Conservation (phyloP, 2,113 vertebrate species). For the Brienomyrus longianalis region DNA sequence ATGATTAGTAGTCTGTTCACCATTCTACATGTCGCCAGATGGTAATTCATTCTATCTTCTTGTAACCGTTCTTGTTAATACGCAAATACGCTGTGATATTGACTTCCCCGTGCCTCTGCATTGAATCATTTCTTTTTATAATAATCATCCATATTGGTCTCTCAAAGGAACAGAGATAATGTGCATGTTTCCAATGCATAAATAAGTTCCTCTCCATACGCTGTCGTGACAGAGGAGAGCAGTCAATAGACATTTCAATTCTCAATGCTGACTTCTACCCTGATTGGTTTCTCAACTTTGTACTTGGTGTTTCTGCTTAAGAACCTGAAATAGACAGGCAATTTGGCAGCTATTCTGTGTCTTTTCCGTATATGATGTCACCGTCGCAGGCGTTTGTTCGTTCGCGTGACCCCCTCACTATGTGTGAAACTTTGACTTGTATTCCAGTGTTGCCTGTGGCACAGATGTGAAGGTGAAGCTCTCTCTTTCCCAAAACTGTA, state of each 20-base stretch:
- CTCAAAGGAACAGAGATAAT: neutral
- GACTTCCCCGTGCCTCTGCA: neutral
- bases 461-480: neutral
- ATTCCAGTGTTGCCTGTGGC: neutral
- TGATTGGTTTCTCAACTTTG: neutral
- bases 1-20: constrained; percentile 6
- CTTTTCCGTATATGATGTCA: neutral
- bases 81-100: neutral
- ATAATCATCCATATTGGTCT: neutral
- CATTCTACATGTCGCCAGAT: neutral
- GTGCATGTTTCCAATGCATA: neutral
- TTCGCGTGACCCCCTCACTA: neutral
- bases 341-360: neutral
- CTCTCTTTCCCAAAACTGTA: neutral
- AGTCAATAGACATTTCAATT: neutral
- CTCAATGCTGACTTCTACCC: neutral
- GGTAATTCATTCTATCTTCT: constrained; percentile 5
- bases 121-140: constrained; percentile 6
- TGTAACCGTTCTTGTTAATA: constrained; percentile 4
- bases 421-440: neutral
- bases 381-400: neutral
- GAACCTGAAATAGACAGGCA: neutral
- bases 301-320: neutral
- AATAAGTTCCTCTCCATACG: neutral
- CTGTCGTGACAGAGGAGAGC: neutral